Evolutionary conservation across 2,888 invertebrate genomes (phyloP).

Genomic region (Caenorhabditis imperialis): DNA sequence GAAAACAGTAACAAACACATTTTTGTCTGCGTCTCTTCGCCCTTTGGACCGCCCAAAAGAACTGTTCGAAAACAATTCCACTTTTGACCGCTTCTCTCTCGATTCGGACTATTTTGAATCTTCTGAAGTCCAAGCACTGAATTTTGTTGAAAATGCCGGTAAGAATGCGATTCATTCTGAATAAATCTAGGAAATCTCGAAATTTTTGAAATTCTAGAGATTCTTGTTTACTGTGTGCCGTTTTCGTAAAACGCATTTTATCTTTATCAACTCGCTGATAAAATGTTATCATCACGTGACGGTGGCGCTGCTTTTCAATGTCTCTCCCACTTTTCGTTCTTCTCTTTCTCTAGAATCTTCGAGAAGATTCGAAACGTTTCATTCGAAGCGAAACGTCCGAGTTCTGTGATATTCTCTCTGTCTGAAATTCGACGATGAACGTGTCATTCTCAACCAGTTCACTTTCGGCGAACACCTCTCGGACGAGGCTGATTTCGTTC

Average conservation of each 20-base stretch:
- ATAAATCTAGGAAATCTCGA: no score
- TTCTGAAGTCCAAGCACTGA: no score
- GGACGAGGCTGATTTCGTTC: conserved; percentile 33
- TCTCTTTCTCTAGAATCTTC: conserved; percentile 13
- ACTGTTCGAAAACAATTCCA: neutral
- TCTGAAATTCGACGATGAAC: conserved; percentile 23
- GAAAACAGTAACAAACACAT: conserved; percentile 10
- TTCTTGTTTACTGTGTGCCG: no score
- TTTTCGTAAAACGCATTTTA: conserved; percentile 13
- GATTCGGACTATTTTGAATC: no score
- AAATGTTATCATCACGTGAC: conserved; percentile 44
- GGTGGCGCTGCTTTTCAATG: conserved; percentile 26
- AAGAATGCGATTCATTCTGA: no score
- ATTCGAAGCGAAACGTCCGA: neutral
- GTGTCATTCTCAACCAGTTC: conserved; percentile 49
- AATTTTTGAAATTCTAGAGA: no score
- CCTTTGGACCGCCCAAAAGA: conserved; percentile 3
- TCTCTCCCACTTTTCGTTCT: conserved; percentile 13
- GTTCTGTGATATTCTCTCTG: neutral
- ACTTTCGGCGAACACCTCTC: conserved; percentile 17
- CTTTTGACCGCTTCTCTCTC: no score
- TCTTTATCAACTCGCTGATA: conserved; percentile 25
- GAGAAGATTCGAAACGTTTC: conserved; percentile 7
- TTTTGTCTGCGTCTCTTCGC: conserved; percentile 13
- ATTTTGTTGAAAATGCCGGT: no score